Conservation (phyloP, 1,140 invertebrate genomes). For the Thaumetopoea pityocampa region DNA sequence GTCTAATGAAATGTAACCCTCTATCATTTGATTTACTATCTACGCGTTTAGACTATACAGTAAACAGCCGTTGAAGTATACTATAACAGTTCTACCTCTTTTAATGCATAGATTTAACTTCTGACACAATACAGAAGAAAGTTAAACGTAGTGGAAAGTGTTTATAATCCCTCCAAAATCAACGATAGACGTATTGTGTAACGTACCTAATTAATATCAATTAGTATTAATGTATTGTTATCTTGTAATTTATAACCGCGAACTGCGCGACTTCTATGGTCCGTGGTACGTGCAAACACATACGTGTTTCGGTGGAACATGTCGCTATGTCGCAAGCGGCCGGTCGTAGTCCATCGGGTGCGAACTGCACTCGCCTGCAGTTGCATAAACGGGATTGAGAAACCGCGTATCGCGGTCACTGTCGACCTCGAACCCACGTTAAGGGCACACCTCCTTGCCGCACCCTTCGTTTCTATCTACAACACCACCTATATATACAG, state of each 20-base stretch:
- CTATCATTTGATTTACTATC: too few relatives aligned
- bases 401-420: slow-evolving; percentile 69
- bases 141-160: too few relatives aligned
- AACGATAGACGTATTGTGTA: too few relatives aligned
- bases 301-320: slow-evolving; percentile 40
- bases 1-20: too few relatives aligned
- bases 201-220: not conserved
- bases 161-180: too few relatives aligned
- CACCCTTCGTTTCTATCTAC: slow-evolving; percentile 43
- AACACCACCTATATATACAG: too few relatives aligned
- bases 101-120: too few relatives aligned
- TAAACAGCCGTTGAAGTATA: too few relatives aligned
- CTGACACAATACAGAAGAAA: too few relatives aligned
- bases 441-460: slow-evolving; percentile 66
- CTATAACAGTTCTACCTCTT: too few relatives aligned
- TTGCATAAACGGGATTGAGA: slow-evolving; percentile 66
- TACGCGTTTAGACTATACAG: too few relatives aligned
- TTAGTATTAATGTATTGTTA: slow-evolving; percentile 10
- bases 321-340: slow-evolving; percentile 52
- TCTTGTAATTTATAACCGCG: slow-evolving; percentile 15
- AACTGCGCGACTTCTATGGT: slow-evolving; percentile 17
- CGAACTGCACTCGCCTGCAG: slow-evolving; percentile 54
- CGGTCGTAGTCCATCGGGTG: slow-evolving; percentile 53
- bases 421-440: slow-evolving; percentile 45
- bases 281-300: slow-evolving; percentile 35